Evolutionary conservation across 1,140 invertebrate genomes (phyloP).

Genomic region (Trialeurodes vaporariorum): DNA sequence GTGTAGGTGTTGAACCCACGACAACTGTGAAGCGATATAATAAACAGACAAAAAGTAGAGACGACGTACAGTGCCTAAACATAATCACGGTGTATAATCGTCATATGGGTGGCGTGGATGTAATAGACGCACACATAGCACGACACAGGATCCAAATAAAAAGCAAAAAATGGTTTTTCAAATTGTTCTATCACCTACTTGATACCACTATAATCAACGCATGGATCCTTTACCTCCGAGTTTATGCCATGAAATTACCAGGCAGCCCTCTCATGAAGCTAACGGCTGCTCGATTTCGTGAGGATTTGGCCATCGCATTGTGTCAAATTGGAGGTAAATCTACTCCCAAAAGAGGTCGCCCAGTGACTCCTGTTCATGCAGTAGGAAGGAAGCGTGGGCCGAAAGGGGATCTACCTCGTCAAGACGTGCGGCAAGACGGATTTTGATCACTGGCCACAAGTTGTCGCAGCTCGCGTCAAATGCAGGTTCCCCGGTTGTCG

Average conservation of each 20-base stretch:
- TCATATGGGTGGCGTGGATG: slow-evolving; percentile 7
- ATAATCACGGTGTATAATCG: neutral
- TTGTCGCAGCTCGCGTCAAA: neutral
- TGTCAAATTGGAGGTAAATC: slow-evolving; percentile 13
- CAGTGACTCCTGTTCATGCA: slow-evolving; percentile 4
- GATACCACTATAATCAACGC: neutral
- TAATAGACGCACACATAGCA: neutral
- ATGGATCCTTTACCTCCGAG: neutral
- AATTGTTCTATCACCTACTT: slow-evolving; percentile 1
- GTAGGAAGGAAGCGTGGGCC: neutral
- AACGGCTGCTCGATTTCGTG: slow-evolving; percentile 10
- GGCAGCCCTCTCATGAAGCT: neutral
- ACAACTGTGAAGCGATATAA: slow-evolving; percentile 3
- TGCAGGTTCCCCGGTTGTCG: neutral
- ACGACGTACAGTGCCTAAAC: neutral
- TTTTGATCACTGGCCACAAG: neutral
- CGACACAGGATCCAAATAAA: neutral
- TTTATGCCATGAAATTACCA: neutral
- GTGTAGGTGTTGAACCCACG: slow-evolving; percentile 1
- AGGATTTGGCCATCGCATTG: slow-evolving; percentile 16
- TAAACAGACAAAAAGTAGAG: slow-evolving; percentile 2
- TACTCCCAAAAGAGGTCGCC: slow-evolving; percentile 12
- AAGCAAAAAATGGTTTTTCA: slow-evolving; percentile 6
- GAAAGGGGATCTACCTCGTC: slow-evolving; percentile 6
- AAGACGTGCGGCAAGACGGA: slow-evolving; percentile 16